These are phyloP conservation scores for Limnodromus scolopaceus DNA, from an alignment of 2,797 vertebrate species.

Conservation along the genomic window DNA sequence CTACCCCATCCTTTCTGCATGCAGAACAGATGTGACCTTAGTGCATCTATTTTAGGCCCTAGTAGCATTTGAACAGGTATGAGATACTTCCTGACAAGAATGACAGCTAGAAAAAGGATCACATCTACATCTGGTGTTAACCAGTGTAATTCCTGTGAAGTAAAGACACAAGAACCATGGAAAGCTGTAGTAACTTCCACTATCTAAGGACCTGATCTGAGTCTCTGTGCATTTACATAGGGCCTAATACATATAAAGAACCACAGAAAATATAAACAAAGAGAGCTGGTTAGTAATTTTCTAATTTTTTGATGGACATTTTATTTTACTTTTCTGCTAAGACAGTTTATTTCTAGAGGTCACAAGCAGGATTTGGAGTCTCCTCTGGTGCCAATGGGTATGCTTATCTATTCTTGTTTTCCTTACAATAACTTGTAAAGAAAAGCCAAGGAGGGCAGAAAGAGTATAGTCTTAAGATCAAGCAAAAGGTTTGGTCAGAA, in stretches of 20 bases:
- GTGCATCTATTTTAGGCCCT: background rate
- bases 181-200: background rate
- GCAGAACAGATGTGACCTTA: background rate
- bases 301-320: background rate
- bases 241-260: background rate
- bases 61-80: background rate
- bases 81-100: background rate
- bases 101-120: background rate
- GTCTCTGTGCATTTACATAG: background rate
- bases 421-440: background rate
- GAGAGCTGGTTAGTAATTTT: background rate
- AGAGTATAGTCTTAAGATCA: background rate
- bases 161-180: background rate
- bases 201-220: background rate
- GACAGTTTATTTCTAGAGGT: background rate
- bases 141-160: background rate
- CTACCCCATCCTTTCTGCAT: fast-evolving
- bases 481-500: background rate
- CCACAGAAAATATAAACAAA: fast-evolving
- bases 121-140: background rate
- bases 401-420: background rate
- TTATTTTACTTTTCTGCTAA: background rate
- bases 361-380: background rate
- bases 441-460: background rate
- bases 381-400: background rate